Evolutionary conservation across 2,113 vertebrate genomes (phyloP), one percentile per base, ranked within the genome.

Genomic region (Alaudala cheleensis): DNA sequence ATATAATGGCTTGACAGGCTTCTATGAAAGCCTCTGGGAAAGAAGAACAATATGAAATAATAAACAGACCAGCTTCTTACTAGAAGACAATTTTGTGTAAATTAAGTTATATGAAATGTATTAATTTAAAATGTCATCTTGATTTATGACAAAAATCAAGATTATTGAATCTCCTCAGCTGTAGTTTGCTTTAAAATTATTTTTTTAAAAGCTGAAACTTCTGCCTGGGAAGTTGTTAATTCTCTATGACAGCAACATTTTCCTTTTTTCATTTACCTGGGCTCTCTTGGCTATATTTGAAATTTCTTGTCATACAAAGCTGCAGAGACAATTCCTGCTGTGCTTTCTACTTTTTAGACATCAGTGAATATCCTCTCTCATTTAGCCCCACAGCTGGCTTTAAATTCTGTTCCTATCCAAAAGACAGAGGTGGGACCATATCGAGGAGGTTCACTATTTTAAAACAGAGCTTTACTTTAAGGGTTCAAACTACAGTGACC

Each of bases 11-110:
- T 94, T 94, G 81, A 87, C 81, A 65, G 76, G 84, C 58, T 77
- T 91, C 74, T 49, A 25, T 42, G 64, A 94, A 95, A 94, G 93
- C 84, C 87, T 95, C 90, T 96, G 81, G 70, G 94, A 95, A 82
- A 93, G 82, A 92, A 73, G 39, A 79, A 80, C 25, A 23, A 24
- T 86, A 90, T 73, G 54, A 94, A 96, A 87, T 85, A 92, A 94
- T 89, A 93, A 90, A 74, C 66, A 95, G 42, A 76, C 28, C n/a
- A 70, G 57, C n/a, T 78, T 91, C 70, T 87, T 79, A 92, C 78
- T 73, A 81, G 49, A 84, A 91, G 53, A 95, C 50, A 65, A 87
- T 85, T 94, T 67, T 89, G 37, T 53, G 21, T 65, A 90, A 85
- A 94, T 89, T 85, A 91, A 95, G 54, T 93, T 94, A 66, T 21